phyloP scores from a whole-genome alignment of 92 coral and sea anemone species.

The Phenganax subtilis region DNA sequence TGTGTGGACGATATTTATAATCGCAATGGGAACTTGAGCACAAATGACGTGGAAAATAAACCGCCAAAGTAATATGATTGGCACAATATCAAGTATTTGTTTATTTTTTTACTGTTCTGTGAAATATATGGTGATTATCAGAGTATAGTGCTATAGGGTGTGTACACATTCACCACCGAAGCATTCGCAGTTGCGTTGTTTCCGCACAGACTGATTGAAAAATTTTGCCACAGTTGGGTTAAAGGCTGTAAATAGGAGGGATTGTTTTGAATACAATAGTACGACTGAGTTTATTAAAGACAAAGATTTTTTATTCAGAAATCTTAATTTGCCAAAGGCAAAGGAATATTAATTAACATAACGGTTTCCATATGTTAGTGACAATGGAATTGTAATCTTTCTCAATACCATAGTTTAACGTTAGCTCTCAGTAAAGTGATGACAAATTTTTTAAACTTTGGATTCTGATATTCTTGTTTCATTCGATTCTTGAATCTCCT shows the following conservation, averaged over 20 bases:
- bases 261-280: not conserved
- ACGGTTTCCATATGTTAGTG: no score
- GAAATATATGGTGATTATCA: not conserved
- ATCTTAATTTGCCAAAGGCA: not conserved
- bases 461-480: no score
- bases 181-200: not conserved
- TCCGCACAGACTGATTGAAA: not conserved
- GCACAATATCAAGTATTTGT: not conserved
- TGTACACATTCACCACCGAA: not conserved
- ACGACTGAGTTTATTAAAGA: not conserved
- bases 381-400: no score
- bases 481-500: not conserved
- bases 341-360: no score
- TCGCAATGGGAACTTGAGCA: not conserved
- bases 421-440: no score
- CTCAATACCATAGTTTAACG: no score
- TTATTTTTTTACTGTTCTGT: not conserved
- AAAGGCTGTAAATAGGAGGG: not conserved
- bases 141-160: not conserved
- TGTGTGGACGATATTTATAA: no score
- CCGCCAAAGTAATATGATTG: conserved; percentile 17
- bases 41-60: not conserved
- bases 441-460: no score
- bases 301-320: not conserved
- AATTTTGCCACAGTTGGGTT: not conserved